A percentile compares a stretch with the other conserved stretches of the same genome.
Evolutionary conservation across 2,888 invertebrate species (phyloP).

Genomic region (Lithophane leautieri): DNA sequence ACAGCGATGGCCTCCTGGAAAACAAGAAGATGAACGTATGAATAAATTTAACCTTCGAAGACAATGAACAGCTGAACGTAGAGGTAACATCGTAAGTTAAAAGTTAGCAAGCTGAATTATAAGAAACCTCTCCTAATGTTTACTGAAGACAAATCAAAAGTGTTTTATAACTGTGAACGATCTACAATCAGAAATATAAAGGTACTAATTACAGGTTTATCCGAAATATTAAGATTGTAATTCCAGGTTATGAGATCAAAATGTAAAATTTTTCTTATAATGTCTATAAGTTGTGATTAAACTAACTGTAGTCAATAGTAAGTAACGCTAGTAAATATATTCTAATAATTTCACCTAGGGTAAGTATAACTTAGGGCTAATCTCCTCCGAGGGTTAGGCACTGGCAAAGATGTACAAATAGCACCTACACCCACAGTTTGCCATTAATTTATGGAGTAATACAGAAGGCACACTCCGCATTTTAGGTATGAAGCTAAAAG

Average conservation of each 20-base stretch:
- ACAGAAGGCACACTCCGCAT: too few relatives aligned
- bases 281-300: not conserved
- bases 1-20: constrained; percentile 60
- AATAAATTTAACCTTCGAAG: constrained; percentile 3
- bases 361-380: too few relatives aligned
- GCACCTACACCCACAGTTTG: not conserved
- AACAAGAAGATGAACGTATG: not conserved
- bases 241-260: not conserved
- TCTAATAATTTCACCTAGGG: too few relatives aligned
- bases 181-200: not conserved
- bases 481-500: too few relatives aligned
- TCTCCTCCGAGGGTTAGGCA: too few relatives aligned
- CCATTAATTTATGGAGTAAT: not conserved
- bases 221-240: not conserved
- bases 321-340: too few relatives aligned
- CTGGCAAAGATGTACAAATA: not conserved
- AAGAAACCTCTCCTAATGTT: not conserved
- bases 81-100: too few relatives aligned
- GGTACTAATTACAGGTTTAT: too few relatives aligned
- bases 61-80: not conserved
- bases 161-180: not conserved
- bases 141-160: not conserved
- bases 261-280: not conserved
- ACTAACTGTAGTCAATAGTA: too few relatives aligned
- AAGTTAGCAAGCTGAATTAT: not conserved